Evolutionary conservation across 2,797 vertebrate species (phyloP), one percentile per base, ranked within the genome.

Genomic region (Oryzias dopingdopingensis): DNA sequence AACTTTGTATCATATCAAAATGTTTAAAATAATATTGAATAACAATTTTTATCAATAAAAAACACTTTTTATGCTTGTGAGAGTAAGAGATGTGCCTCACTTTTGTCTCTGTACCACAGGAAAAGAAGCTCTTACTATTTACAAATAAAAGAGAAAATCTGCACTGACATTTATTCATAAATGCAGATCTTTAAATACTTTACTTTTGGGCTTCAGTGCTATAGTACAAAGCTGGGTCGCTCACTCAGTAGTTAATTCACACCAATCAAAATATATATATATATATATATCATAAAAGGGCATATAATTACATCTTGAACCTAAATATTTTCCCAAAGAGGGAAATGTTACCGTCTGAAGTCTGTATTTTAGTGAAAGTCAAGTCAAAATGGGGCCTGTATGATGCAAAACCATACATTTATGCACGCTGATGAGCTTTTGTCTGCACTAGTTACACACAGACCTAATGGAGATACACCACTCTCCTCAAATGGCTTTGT

Each of bases 181-280:
- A 96, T 93, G 95, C 90, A 91, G 80, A 83, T 88, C 67, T 89
- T 92, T 87, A 88, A 93, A 95, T 94, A 94, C 83, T 91, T 88
- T 91, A 89, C 86, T 90, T 93, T 88, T 83, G 80, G 88, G 92
- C 91, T 93, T 95, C 95, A 95, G 93, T 94, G 84, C 82, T 86
- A 86, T 81, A 87, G 88, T 89, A 93, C 90, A 90, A 92, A 88
- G 91, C 90, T 90, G 91, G 88, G 87, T 90, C 86, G 90, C 91
- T 93, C 91, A 88, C 91, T 97, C 96, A 98, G 96, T 98, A 98
- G 96, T 98, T 95, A 93, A 91, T 91, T 93, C 91, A 91, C 88
- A 92, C 93, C 82, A 77, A 90, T 89, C 85, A 77, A 76, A 84
- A 50, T 18, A 18, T 18, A 18, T 18, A 18, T 18, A 18, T 18